These are phyloP conservation scores for Arctocebus calabarensis DNA, from an alignment of 2,797 vertebrate species.

Conservation along the genomic window DNA sequence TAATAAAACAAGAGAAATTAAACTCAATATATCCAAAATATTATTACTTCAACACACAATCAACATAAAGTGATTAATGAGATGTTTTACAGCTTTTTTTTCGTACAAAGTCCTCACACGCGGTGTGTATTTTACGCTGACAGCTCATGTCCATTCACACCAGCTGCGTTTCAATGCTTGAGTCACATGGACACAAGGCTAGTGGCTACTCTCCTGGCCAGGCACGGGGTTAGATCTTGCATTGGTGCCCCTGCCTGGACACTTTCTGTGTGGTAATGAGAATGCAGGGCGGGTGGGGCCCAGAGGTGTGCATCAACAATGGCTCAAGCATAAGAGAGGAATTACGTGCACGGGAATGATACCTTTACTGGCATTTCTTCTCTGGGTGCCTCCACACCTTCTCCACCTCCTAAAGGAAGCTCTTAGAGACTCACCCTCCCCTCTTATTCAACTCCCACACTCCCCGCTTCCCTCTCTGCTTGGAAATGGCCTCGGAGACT, in stretches of 20 bases:
- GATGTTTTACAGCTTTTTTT: background rate
- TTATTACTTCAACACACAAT: background rate
- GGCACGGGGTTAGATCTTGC: background rate
- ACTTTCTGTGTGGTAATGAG: background rate
- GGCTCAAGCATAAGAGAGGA: background rate
- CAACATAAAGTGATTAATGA: background rate
- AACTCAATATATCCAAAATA: background rate
- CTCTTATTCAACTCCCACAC: background rate
- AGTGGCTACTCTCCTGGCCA: background rate
- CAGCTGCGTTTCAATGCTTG: background rate
- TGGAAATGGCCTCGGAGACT: background rate
- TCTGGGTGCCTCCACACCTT: background rate
- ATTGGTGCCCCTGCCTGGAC: background rate
- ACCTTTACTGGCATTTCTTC: background rate
- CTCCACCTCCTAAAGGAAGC: background rate
- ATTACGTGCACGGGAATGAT: background rate
- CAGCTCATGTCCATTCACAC: background rate
- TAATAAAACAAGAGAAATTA: background rate
- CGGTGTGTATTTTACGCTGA: background rate
- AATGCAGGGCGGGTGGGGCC: background rate
- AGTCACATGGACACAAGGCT: rapidly evolving
- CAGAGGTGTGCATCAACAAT: rapidly evolving
- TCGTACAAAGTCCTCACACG: background rate
- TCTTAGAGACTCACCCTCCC: background rate
- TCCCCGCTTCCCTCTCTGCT: background rate